These are phyloP conservation scores for Porites rus DNA, from an alignment of 92 coral and sea anemone species.

Conservation along the genomic window DNA sequence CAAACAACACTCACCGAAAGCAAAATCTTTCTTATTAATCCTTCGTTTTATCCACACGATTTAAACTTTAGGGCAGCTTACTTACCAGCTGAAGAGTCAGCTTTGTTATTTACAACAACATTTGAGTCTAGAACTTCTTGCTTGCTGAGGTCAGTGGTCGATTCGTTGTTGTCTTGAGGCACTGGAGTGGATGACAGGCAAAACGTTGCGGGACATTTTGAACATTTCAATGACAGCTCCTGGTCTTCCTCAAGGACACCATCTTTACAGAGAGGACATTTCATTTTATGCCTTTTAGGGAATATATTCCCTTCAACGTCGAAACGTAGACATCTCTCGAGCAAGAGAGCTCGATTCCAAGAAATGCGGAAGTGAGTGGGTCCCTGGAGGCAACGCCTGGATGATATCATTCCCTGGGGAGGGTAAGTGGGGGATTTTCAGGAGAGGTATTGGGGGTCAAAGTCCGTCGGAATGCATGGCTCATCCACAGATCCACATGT, in stretches of 20 bases:
- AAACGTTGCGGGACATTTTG: background rate
- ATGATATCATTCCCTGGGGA: background rate
- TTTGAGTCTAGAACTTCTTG: background rate
- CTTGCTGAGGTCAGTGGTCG: too few species aligned
- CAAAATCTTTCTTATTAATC: too few species aligned
- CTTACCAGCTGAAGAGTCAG: too few species aligned
- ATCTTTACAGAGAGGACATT: background rate
- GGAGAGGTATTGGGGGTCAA: too few species aligned
- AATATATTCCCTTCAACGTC: background rate
- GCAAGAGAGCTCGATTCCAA: background rate
- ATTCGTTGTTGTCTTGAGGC: background rate
- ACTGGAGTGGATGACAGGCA: background rate
- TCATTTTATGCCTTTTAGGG: constrained; percentile 7
- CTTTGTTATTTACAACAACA: background rate
- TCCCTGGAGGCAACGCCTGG: constrained; percentile 19
- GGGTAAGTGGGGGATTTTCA: background rate
- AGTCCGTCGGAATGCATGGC: too few species aligned
- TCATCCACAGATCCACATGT: too few species aligned
- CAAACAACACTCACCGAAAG: too few species aligned
- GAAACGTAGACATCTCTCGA: background rate
- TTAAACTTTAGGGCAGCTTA: too few species aligned
- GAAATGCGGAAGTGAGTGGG: constrained; percentile 30
- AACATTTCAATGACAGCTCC: background rate
- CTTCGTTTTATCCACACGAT: too few species aligned
- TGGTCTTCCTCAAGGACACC: background rate